phyloP scores from a whole-genome alignment of 2,113 vertebrate genomes.

The Eulemur rufifrons region DNA sequence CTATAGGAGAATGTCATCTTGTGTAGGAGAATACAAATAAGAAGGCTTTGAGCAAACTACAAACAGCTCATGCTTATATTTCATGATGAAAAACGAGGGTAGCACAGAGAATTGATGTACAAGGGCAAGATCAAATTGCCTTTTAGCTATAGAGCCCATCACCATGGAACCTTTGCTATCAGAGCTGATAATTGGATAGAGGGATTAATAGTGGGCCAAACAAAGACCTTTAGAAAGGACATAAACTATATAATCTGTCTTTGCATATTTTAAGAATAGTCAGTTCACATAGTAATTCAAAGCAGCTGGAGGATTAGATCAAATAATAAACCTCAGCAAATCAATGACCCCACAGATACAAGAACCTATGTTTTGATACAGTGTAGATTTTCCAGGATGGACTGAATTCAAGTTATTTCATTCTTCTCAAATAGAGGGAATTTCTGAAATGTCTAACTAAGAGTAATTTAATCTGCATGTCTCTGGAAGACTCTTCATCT shows the following conservation, averaged over 20 bases:
- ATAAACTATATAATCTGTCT: conserved; percentile 16
- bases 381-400: conserved; percentile 19
- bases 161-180: background rate
- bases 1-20: conserved; percentile 30
- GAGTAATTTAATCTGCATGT: background rate
- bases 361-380: background rate
- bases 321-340: conserved; percentile 41
- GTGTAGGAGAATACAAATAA: conserved; percentile 54
- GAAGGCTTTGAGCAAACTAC: conserved; percentile 38
- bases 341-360: conserved; percentile 13
- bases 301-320: background rate
- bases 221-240: conserved; percentile 43
- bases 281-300: conserved; percentile 50
- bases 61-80: conserved; percentile 51
- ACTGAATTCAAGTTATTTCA: background rate
- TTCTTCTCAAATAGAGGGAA: conserved; percentile 30
- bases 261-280: conserved; percentile 25
- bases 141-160: conserved; percentile 36
- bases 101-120: conserved; percentile 50
- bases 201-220: conserved; percentile 24
- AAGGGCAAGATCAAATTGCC: conserved; percentile 54
- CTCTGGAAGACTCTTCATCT: conserved; percentile 23
- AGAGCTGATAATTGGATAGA: conserved; percentile 48
- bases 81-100: conserved; percentile 42
- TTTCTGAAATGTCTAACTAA: conserved; percentile 2